Percentiles rank a stretch among this genome's conserved stretches.
Evolutionary conservation across 2,888 invertebrate genomes (phyloP).

Genomic region (Drosophila quasianomalipes): DNA sequence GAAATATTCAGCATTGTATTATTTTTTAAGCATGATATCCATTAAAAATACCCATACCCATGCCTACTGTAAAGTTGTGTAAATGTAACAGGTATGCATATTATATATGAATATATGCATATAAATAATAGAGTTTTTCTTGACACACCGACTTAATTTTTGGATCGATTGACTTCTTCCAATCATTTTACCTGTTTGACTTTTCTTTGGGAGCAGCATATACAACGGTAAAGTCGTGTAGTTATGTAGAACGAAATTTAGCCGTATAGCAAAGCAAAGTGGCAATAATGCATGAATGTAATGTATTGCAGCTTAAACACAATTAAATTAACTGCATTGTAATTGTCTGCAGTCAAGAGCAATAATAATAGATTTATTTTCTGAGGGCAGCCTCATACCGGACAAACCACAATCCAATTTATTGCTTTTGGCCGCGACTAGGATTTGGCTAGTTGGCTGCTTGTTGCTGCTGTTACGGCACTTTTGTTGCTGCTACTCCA

Average conservation of each 20-base stretch:
- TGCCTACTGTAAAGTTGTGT: not conserved
- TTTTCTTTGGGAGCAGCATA: not conserved
- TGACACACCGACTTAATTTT: not conserved
- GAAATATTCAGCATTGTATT: not conserved
- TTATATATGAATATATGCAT: not conserved
- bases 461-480: constrained; percentile 9
- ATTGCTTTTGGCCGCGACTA: constrained; percentile 72
- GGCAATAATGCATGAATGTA: constrained; percentile 24
- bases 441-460: constrained; percentile 48
- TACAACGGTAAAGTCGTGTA: not conserved
- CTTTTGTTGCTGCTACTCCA: constrained; percentile 20
- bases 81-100: not conserved
- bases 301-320: constrained; percentile 36
- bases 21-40: not conserved
- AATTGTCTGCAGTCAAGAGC: constrained; percentile 50
- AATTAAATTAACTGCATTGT: constrained; percentile 65
- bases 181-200: not conserved
- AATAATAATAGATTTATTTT: constrained; percentile 60
- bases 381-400: constrained; percentile 21
- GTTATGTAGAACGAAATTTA: not conserved
- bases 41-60: no score
- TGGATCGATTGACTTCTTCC: not conserved
- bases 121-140: not conserved
- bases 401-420: constrained; percentile 65
- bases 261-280: not conserved